Evolutionary conservation across 1,140 invertebrate species (phyloP), one percentile per base, ranked within the genome.

Genomic region (Drosophila nebulosa): DNA sequence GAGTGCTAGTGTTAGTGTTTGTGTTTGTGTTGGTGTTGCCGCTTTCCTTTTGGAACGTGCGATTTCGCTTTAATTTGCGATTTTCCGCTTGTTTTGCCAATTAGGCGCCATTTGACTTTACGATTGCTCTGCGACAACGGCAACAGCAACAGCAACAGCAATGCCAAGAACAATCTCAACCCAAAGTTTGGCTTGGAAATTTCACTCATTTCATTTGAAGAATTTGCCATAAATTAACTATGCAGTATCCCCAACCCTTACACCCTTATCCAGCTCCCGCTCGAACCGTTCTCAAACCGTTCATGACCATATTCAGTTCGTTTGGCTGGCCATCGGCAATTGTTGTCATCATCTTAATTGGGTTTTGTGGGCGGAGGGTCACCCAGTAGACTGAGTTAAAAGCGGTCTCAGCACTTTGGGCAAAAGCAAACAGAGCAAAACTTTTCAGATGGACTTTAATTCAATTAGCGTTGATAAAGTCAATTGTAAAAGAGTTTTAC

Each of bases 31-130:
- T 24, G 2, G n/a, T 36, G 12, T 3, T 36, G 35, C 12, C 12
- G 9, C n/a, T n/a, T 46, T 18, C 39, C 14, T 26, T 53, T 55
- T 50, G 53, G 56, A 66, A 72, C 69, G 73, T 66, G 63, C 70
- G 74, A 77, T 77, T 86, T 64, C 51, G 57, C 66, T 84, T 80
- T 77, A 86, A 86, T 78, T 86, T 81, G 78, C 78, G 78, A 86
- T 86, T 86, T 88, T 86, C 78, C 67, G 83, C 83, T 75, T 88
- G 81, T 88, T 86, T 88, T 86, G 68, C 78, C 83, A 88, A 88
- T 86, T 86, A 88, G 78, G 67, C 83, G 83, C 78, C 84, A 88
- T 81, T 86, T 83, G 83, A 88, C 83, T 81, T 79, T 79, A 64
- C 76, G 53, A 78, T 73, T 64, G 69, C 59, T 46, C 16, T 46